A percentile compares a stretch with the other conserved stretches of the same genome.
Evolutionary conservation across 2,113 vertebrate species (phyloP).

Genomic region (Steatornis caripensis): DNA sequence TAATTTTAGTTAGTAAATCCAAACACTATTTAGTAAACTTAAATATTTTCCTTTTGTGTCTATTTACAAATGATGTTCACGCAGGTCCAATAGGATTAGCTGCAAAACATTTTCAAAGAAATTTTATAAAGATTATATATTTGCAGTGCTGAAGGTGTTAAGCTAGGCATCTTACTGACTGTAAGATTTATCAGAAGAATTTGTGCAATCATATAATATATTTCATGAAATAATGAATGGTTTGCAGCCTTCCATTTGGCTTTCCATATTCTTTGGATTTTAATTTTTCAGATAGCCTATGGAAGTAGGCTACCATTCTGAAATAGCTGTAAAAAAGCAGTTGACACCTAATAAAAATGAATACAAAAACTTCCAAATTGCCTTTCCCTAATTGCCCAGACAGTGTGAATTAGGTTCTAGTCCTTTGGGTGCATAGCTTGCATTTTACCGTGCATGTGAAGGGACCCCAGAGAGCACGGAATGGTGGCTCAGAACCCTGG

Average conservation of each 20-base stretch:
- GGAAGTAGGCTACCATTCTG: neutral
- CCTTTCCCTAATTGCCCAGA: neutral
- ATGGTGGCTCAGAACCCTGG: neutral
- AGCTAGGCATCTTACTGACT: neutral
- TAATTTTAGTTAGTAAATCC: neutral
- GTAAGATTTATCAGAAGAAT: neutral
- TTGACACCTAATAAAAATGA: neutral
- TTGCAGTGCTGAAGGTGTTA: neutral
- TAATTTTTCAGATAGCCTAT: neutral
- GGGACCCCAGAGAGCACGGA: fast-evolving
- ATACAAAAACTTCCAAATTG: neutral
- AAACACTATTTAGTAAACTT: neutral
- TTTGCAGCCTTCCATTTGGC: neutral
- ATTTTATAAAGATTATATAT: neutral
- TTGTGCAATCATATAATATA: neutral
- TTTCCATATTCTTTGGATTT: neutral
- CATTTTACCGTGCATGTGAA: neutral
- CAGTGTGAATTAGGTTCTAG: neutral
- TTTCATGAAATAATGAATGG: neutral
- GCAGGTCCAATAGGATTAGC: neutral
- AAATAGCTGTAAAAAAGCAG: neutral
- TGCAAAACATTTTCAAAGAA: neutral
- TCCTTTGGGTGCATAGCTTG: neutral
- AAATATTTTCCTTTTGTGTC: neutral
- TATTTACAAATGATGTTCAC: neutral